Evolutionary conservation across 1,140 invertebrate genomes (phyloP), one percentile per base, ranked within the genome.

Genomic region (Penaeus vannamei): DNA sequence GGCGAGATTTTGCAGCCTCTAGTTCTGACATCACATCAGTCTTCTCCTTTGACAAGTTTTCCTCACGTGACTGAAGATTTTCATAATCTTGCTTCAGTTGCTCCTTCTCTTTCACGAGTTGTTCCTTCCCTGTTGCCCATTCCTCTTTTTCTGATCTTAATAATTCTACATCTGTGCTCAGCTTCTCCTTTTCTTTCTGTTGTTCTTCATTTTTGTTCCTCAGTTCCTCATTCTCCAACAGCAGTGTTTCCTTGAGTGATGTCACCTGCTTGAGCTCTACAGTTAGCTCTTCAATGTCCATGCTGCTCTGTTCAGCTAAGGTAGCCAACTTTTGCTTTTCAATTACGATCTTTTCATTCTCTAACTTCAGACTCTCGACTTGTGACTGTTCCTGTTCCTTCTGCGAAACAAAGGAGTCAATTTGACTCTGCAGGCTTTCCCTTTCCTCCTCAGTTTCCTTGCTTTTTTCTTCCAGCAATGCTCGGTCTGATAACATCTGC

Each of bases 261-360:
- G 64, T 69, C 23, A 85, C 22, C 32, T 85, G 29, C 32, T 72
- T n/a, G 29, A 85, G 66, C n/a, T 66, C 72, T 2, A 17, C 36
- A 26, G 66, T 36, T 29, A 85, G 83, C 1, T 42, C 83, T n/a
- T 85, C 83, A 42, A 85, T 85, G n/a, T 72, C 83, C 64, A 85
- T 72, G n/a, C 72, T 66, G 59, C 59, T 69, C 42, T 72, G 64
- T 59, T 85, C 83, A 62, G 72, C 64, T 46, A 42, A 53, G 42
- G 22, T 53, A 72, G 66, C 72, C n/a, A 46, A 42, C 62, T 85
- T 22, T 22, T 72, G 64, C 29, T 72, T 53, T 29, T 85, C 59
- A 72, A 72, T 20, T 23, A 17, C 29, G 2, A 85, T 20, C 29
- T 69, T 61, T 14, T 85, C 83, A 26, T 85, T 85, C 59, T 85